Percentiles rank a stretch among this genome's conserved stretches.
Evolutionary conservation across 2,797 vertebrate genomes (phyloP).

Genomic region (Alfaro cultratus): DNA sequence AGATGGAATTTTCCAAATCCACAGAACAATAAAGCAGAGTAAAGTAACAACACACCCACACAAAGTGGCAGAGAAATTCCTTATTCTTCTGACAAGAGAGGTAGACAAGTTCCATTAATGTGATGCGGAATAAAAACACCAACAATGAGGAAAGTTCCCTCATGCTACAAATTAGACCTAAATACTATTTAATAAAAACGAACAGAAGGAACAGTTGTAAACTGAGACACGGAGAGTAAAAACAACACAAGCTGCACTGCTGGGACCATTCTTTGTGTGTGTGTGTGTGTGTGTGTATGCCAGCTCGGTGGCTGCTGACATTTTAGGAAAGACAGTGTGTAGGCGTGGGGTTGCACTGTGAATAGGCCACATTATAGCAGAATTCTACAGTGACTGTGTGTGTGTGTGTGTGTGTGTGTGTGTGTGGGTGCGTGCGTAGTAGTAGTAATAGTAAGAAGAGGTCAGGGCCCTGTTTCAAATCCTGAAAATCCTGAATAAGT

Average conservation of each 20-base stretch:
- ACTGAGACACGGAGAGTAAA: not conserved
- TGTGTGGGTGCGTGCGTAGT: conserved; percentile 5
- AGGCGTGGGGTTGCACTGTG: conserved; percentile 50
- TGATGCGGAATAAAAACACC: not conserved
- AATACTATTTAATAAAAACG: not conserved
- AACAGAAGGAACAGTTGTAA: no score
- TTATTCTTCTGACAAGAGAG: not conserved
- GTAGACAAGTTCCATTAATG: not conserved
- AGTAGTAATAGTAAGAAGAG: not conserved
- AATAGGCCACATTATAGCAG: conserved; percentile 65
- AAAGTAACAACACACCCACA: conserved; percentile 49
- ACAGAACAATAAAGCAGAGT: conserved; percentile 47
- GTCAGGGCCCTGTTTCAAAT: not conserved
- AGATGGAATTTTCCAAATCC: conserved; percentile 39
- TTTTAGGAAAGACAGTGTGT: conserved; percentile 60
- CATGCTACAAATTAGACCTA: not conserved
- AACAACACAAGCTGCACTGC: conserved; percentile 3
- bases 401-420: conserved; percentile 3
- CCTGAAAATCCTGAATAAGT: no score
- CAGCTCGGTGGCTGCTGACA: conserved; percentile 52
- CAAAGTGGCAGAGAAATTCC: not conserved
- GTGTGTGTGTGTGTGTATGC: not conserved
- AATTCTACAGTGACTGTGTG: conserved; percentile 46
- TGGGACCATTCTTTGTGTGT: not conserved
- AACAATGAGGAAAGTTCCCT: not conserved